These are phyloP conservation scores for Tricholaema leucomelas DNA, from an alignment of 2,113 vertebrate species.

Conservation along the genomic window DNA sequence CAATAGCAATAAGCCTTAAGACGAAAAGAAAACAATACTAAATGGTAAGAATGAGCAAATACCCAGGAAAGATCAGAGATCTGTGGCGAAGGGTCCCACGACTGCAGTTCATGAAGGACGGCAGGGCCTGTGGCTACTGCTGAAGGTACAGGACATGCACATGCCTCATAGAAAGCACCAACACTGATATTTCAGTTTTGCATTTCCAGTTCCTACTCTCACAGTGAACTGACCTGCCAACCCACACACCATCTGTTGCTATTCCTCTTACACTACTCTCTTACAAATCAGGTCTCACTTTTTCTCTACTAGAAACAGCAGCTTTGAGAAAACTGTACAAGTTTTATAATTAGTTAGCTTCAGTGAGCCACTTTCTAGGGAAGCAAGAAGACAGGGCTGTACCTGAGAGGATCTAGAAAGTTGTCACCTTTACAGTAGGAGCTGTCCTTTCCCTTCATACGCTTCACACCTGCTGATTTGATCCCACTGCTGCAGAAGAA, in stretches of 20 bases:
- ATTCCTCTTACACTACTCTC: background rate
- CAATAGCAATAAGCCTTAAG: background rate
- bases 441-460: background rate
- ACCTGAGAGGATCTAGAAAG: background rate
- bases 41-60: background rate
- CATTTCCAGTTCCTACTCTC: background rate
- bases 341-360: background rate
- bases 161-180: background rate
- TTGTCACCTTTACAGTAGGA: background rate
- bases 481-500: background rate
- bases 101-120: background rate
- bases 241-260: conserved; percentile 17
- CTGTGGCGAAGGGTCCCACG: background rate
- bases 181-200: background rate
- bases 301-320: background rate
- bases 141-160: background rate
- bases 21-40: background rate
- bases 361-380: background rate
- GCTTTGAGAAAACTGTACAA: background rate
- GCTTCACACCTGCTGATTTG: background rate
- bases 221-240: conserved; percentile 20
- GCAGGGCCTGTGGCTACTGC: background rate
- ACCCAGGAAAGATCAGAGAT: background rate
- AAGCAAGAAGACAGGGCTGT: background rate
- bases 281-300: background rate